A percentile compares a stretch with the other conserved stretches of the same genome.
Conservation (phyloP, 2,113 vertebrate species). For the Dendrocopos noguchii region DNA sequence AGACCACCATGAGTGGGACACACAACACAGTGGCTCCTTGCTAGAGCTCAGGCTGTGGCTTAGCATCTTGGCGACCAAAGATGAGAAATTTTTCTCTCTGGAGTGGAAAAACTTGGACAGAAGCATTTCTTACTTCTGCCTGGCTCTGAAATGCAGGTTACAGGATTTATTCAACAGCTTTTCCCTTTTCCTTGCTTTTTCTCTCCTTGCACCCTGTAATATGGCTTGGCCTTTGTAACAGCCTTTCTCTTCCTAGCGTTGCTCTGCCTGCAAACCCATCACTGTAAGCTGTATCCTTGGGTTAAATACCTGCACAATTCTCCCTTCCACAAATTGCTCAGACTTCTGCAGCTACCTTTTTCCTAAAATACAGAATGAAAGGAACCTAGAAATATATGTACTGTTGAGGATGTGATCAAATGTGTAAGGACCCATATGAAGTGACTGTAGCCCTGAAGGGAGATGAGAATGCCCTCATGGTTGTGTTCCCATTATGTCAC, state of each 20-base stretch:
- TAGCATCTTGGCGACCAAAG: neutral
- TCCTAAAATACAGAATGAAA: neutral
- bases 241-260: neutral
- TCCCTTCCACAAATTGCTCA: neutral
- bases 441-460: neutral
- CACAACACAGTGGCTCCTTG: neutral
- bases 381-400: neutral
- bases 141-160: neutral
- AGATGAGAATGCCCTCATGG: neutral
- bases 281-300: neutral
- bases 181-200: neutral
- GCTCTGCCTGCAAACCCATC: neutral
- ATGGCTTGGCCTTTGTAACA: neutral
- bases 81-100: neutral
- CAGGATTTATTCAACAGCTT: neutral
- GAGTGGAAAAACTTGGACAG: neutral
- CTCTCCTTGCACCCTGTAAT: neutral
- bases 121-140: neutral
- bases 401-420: neutral
- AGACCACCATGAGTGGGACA: neutral
- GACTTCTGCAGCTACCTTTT: neutral
- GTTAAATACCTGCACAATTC: neutral
- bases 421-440: neutral
- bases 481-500: neutral
- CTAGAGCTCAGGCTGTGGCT: neutral